Base-by-base conservation (phyloP, 2,888 invertebrate species). In the Agrochola litura region DNA sequence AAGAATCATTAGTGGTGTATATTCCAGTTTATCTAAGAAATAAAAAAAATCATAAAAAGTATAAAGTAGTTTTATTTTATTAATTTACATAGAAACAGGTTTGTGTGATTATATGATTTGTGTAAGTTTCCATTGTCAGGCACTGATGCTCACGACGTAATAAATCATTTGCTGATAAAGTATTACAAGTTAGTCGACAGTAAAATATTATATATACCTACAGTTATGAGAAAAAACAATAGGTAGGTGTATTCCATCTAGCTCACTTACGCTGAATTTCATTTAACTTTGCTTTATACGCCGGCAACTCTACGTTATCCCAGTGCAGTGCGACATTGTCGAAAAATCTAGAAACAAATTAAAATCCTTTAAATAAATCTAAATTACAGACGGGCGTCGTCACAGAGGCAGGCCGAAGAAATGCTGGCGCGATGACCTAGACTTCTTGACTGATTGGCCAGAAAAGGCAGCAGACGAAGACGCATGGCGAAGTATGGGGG, bases 251-350 rank as follows among this genome's bases (percentile, higher is more conserved):
- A 10, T 37, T 56, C 4, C 19, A n/a, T 61, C 10, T 16, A 14
- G 37, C 2, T 65, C 30, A 65, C 66, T 78, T 71, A 25, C 46
- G 14, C 12, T 68, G 52, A 66, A 61, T 76, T 10, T 69, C 30
- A 22, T 79, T 85, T 43, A 93, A 68, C 77, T 93, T 87, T 0
- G 82, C 87, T 81, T 83, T 92, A 76, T 95, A 94, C 0, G 72
- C 85, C 3, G 89, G 88, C 14, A 95, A 63, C 78, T 96, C 96
- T 0, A 95, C 93, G 52, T 92, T 87, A 74, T 96, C 96, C 96
- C 96, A 96, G 64, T 96, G 95, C 2, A 95, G 79, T 0, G 92
- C 86, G 0, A 89, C 86, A 16, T 91, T 92, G 58, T 93, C 88
- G 85, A 95, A 95, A 80, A 91, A 95, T 77, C 96, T 96, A 89